These are phyloP conservation scores for Mastomys natalensis DNA, from an alignment of 2,113 vertebrate species.

Conservation along the genomic window DNA sequence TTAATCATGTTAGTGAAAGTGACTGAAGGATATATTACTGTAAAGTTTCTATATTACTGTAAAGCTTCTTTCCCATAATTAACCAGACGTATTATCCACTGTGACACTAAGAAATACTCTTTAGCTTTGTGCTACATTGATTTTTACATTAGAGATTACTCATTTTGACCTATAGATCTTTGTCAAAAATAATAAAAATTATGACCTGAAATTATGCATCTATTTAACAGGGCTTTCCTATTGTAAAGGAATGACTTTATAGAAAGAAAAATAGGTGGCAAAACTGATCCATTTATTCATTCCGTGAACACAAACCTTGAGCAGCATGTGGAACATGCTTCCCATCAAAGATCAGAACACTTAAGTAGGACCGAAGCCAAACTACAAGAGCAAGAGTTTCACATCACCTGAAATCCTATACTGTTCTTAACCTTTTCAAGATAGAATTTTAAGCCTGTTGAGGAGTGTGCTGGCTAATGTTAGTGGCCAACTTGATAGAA, in stretches of 20 bases:
- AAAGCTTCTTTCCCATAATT: background rate
- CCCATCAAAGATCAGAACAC: background rate
- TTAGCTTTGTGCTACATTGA: background rate
- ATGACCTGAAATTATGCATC: background rate
- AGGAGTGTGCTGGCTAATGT: background rate
- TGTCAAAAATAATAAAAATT: constrained; percentile 50
- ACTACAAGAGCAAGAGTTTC: background rate
- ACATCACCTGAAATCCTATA: background rate
- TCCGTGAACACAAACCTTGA: background rate
- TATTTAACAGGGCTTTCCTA: constrained; percentile 17
- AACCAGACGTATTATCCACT: background rate
- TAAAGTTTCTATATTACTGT: background rate
- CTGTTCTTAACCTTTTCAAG: background rate
- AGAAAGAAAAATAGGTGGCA: background rate
- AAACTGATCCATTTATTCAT: background rate
- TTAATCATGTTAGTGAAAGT: background rate
- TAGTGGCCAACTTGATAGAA: background rate
- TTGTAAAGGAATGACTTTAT: background rate
- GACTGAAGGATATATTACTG: background rate
- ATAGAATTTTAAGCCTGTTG: background rate
- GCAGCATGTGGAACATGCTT: background rate
- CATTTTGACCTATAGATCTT: background rate
- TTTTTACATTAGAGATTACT: constrained; percentile 2
- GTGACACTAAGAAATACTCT: background rate
- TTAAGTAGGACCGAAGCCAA: background rate